Evolutionary conservation across 2,797 vertebrate species (phyloP).

Genomic region (Myotis pilosus): DNA sequence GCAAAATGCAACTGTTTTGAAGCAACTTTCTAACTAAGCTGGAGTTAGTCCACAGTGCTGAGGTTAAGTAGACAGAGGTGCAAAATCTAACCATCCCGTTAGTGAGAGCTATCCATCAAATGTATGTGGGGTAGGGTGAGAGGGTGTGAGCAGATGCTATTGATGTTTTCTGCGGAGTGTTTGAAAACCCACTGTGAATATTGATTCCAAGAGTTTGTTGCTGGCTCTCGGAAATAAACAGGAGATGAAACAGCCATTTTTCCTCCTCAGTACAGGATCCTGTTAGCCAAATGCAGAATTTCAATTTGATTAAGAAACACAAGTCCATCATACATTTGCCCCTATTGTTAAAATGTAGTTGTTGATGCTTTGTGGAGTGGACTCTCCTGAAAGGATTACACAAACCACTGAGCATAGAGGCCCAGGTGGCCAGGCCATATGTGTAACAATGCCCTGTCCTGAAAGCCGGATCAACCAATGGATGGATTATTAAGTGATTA

Average conservation of each 20-base stretch:
- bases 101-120: not conserved
- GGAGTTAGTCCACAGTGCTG: not conserved
- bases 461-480: constrained; percentile 44
- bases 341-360: constrained; percentile 36
- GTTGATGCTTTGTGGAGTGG: not conserved
- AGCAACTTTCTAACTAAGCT: not conserved
- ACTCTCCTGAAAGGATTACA: constrained; percentile 4
- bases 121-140: not conserved
- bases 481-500: constrained; percentile 72
- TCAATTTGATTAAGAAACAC: constrained; percentile 79
- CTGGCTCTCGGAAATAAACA: constrained; percentile 79
- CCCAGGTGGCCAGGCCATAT: not conserved
- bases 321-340: constrained; percentile 73
- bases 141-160: constrained; percentile 69
- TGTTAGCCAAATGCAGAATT: constrained; percentile 80
- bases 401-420: not conserved
- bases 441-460: not conserved
- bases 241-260: constrained; percentile 78
- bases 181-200: constrained; percentile 72
- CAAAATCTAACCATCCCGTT: not conserved
- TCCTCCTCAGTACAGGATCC: constrained; percentile 60
- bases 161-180: constrained; percentile 62
- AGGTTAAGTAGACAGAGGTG: constrained; percentile 12
- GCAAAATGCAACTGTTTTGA: not conserved
- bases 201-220: constrained; percentile 77